Evolutionary conservation across 2,113 vertebrate species (phyloP), one percentile per base, ranked within the genome.

Genomic region (Holacanthus passer): DNA sequence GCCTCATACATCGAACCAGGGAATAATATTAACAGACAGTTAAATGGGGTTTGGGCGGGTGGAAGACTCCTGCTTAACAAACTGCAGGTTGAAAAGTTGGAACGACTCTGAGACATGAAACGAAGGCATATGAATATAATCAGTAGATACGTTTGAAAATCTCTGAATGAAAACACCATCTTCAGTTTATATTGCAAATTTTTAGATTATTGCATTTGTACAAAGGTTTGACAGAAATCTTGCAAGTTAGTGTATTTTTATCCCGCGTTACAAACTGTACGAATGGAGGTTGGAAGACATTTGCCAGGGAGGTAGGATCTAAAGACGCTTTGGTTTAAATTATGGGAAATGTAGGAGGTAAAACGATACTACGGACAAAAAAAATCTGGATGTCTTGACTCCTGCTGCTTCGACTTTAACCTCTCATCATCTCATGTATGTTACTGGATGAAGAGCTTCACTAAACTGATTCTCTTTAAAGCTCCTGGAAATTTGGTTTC

Each of bases 11-110:
- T 60, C 3, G 8, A 74, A 82, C 58, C 58, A 47, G 84, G 86
- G 76, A 92, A 89, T 84, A 81, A 87, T 83, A 86, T 89, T 82
- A 88, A 86, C 82, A 79, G 45, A 24, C 67, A 31, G 62, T 85
- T 89, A 82, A 88, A 90, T 82, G 27, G 47, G 65, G 19, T 83
- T 17, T 2, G 50, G 27, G 69, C 35, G 58, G 3, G 5, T 3
- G 82, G 22, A 47, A 3, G 60, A 43, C 52, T 37, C 27, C 63
- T 76, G 73, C 52, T 12, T 65, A 53, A 82, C 63, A 70, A 65
- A 72, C 72, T 17, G 75, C 73, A 68, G 76, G 73, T 39, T 0
- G 29, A 77, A 76, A 77, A 82, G 73, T 71, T 70, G 24, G 19
- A 41, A 22, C 35, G 68, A 55, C 55, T 43, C 53, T 5, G 37